Evolutionary conservation across 2,888 invertebrate species (phyloP), one percentile per base, ranked within the genome.

Genomic region (Chelonus formosanus): DNA sequence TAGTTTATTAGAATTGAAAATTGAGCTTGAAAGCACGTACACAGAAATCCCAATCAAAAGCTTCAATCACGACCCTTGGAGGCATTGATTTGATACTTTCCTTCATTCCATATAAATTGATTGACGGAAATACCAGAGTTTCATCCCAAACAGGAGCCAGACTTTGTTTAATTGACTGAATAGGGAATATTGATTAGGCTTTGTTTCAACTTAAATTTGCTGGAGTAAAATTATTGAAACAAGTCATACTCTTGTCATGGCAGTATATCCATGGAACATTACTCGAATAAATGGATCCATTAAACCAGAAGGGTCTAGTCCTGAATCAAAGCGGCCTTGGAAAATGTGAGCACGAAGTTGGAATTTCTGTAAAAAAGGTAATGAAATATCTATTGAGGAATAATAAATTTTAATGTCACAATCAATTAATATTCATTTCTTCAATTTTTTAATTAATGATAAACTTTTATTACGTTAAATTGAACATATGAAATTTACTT

Each of bases 311-410:
- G 80, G 81, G 65, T 90, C 89, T 69, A 84, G 83, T 2, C 88
- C 88, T 0, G 86, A 86, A 10, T 85, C 86, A 47, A 92, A 84
- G 79, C 90, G 90, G 1, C 90, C 92, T 84, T 90, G 89, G 78
- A 90, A 90, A 71, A 93, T 85, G 75, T 90, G 90, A 0, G 88
- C 87, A 31, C 89, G 86, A 67, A 89, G 88, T 74, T 89, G 88
- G 68, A 90, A 87, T 69, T 85, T 83, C 86, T 90, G 82, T 35
- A 36, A 4, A 10, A 20, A 1, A 20, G 20, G 20, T 20, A 1
- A 20, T 20, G 2, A 20, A 20, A 20, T 20, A 20, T 20, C 2
- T 20, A 20, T 20, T 20, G 1, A 2, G 20, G 20, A 20, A 20
- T 2, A 20, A 20, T 20, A 20, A 20, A 20, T 20, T 20, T 20